A percentile compares a stretch with the other conserved stretches of the same genome.
Evolutionary conservation across 2,797 vertebrate species (phyloP).

Genomic region (Columba guinea): DNA sequence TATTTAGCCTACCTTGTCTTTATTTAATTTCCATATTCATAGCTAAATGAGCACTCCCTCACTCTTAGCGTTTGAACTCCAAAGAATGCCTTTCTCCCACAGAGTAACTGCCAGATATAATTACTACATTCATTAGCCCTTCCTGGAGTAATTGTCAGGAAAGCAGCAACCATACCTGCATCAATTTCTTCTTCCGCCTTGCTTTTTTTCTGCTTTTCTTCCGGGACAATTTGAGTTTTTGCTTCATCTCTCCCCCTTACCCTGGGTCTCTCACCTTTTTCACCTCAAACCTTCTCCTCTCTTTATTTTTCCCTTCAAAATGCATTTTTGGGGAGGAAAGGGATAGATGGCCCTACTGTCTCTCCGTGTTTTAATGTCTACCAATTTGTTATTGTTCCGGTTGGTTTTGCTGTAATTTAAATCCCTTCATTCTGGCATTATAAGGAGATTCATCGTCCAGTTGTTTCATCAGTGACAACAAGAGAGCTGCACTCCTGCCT

Average conservation of each 20-base stretch:
- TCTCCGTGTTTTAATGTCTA: background rate
- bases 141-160: conserved; percentile 50
- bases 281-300: background rate
- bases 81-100: conserved; percentile 6
- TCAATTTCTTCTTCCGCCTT: background rate
- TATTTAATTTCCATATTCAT: background rate
- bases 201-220: conserved; percentile 3
- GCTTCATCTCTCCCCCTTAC: background rate
- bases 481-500: background rate
- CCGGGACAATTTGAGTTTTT: background rate
- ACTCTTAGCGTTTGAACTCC: background rate
- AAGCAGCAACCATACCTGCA: conserved; percentile 1
- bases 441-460: background rate
- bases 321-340: background rate
- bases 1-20: background rate
- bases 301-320: background rate
- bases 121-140: conserved; percentile 45
- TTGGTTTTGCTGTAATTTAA: background rate
- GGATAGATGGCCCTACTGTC: background rate
- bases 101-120: conserved; percentile 28
- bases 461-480: background rate
- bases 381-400: background rate
- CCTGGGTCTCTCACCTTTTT: background rate
- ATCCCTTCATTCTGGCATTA: background rate
- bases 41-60: background rate